These are phyloP conservation scores for Caretta caretta DNA, from an alignment of 2,113 vertebrate species.

Conservation along the genomic window DNA sequence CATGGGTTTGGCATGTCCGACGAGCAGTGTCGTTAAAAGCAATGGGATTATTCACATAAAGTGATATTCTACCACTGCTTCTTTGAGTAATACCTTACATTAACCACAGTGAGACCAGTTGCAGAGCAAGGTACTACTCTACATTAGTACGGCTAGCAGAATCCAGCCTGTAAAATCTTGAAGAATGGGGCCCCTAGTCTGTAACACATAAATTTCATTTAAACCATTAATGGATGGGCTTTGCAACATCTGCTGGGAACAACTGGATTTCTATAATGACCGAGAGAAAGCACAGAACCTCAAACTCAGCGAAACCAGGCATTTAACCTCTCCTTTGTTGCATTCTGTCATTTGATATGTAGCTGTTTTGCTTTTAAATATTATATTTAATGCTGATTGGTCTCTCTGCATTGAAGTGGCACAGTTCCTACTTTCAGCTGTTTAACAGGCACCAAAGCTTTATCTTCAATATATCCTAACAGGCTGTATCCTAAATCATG, in stretches of 20 bases:
- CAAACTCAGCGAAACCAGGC: not conserved
- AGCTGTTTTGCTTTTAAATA: constrained; percentile 25
- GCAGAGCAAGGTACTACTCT: not conserved
- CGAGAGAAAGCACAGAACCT: constrained; percentile 19
- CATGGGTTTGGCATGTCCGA: no score
- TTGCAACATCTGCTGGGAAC: constrained; percentile 21
- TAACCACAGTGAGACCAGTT: fast-evolving
- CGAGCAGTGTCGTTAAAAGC: fast-evolving
- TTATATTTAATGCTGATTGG: not conserved
- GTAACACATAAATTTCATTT: constrained; percentile 27
- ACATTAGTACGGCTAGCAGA: not conserved
- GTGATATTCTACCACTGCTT: not conserved
- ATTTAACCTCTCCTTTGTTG: constrained; percentile 41
- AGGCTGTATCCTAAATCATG: constrained; percentile 14
- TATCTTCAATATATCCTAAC: constrained; percentile 43
- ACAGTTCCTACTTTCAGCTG: constrained; percentile 56
- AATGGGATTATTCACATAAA: fast-evolving
- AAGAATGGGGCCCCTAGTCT: not conserved
- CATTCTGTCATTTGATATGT: constrained; percentile 59
- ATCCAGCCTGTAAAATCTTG: not conserved
- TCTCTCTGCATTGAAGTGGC: constrained; percentile 56
- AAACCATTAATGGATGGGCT: not conserved
- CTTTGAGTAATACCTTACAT: fast-evolving
- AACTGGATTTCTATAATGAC: constrained; percentile 8
- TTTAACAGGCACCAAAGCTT: constrained; percentile 39